Evolutionary conservation across 2,113 vertebrate species (phyloP), one percentile per base, ranked within the genome.

Genomic region (Plestiodon gilberti): DNA sequence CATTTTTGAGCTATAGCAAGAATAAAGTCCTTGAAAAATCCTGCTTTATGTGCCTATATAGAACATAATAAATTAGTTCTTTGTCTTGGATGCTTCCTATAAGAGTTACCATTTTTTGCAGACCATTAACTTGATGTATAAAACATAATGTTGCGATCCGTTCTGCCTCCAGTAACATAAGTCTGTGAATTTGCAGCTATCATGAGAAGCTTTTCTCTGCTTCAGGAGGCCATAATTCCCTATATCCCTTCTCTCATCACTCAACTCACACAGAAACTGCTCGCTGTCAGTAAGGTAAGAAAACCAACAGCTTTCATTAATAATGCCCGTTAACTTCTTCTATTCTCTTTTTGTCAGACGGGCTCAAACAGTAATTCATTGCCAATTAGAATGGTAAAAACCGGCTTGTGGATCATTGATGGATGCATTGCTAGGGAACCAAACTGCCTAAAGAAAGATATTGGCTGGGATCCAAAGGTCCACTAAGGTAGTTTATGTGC

Each of bases 181-280:
- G 43, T 80, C 38, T 88, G 43, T 84, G 40, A 57, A 57, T 94
- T 97, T 95, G 69, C 95, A 99, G 99, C 99, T 61, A 98, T 99
- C 94, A 99, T 99, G 99, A 98, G 99, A 92, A 99, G 98, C 94
- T 99, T 99, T 95, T 99, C 99, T 75, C 97, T 99, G 92, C 98
- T 99, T 20, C 99, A 99, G 94, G 99, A 99, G 83, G 96, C 98
- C 91, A 98, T 99, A 90, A 98, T 99, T 91, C 98, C 98, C 57
- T 99, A 99, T 82, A 98, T 99, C 91, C 98, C 99, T 83, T 98
- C 98, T 86, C 96, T 99, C 90, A 99, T 99, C 95, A 97, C 96
- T 55, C 98, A 99, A 89, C 98, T 99, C 73, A 99, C 99, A 80
- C 98, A 99, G 92, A 99, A 99, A 89, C 97, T 99, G 3, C 97